Evolutionary conservation across 2,113 vertebrate species (phyloP), one percentile per base, ranked within the genome.

Genomic region (Triplophysa siluroides): DNA sequence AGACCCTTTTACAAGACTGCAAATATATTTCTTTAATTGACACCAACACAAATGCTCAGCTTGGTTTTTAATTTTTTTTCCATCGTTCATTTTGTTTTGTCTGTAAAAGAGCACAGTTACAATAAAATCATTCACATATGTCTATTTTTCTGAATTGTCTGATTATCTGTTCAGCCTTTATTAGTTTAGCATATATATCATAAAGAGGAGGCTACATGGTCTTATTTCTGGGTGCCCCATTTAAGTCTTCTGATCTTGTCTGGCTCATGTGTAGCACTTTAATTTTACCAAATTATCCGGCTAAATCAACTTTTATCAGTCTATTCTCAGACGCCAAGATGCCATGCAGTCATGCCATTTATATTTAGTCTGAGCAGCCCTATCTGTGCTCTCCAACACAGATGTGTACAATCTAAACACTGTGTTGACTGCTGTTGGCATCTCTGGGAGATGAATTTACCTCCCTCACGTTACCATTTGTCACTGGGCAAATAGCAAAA

Each of bases 31-130:
- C 76, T 73, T 82, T 26, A 81, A 70, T 56, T 71, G 66, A 64
- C 68, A 71, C 26, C 73, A 78, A 60, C 62, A 78, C 26, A 19
- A 81, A 5, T 71, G 61, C 82, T 77, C 65, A 81, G 80, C 38
- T 47, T 54, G 33, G 61, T 33, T 65, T 67, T 58, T 72, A 0
- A 19, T 54, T 80, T 82, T 54, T 18, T 50, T 66, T 14, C 10
- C 19, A 26, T 13, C 8, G 45, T 63, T 81, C 0, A 61, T n/a
- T 47, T 84, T 76, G 74, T 77, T 74, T 19, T 82, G 94, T 96
- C 95, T 96, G 95, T 96, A 95, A 97, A 96, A 94, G 95, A 95
- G 93, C 92, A 94, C 92, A 89, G 79, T 80, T 68, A 68, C 61
- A 76, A 63, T n/a, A n/a, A 58, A 58, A 58, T 21, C n/a, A 58